Evolutionary conservation across 1,140 invertebrate genomes (phyloP), one percentile per base, ranked within the genome.

Genomic region (Drosophila nannoptera): DNA sequence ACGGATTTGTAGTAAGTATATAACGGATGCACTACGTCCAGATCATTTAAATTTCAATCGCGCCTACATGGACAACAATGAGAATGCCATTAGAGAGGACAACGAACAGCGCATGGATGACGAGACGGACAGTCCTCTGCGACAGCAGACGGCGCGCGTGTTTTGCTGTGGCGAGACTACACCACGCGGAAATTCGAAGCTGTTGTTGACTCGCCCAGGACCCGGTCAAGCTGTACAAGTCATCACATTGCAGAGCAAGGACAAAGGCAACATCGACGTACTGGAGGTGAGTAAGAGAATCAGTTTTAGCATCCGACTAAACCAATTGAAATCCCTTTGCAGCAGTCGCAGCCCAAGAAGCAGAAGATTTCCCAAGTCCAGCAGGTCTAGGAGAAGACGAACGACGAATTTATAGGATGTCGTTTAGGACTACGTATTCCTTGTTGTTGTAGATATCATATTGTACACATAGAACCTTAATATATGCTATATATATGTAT

Each of bases 151-250:
- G 29, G 33, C 80, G 7, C 54, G 86, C 5, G 81, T 89, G 9
- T 89, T 89, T 49, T 89, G 87, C 68, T 89, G 87, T 22, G 87
- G 87, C 42, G 87, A 88, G 4, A 69, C 22, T 22, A 22, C 81
- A 2, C 61, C 66, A 3, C 70, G 71, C 5, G 67, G 49, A 12
- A 70, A 52, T 36, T 69, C 73, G 2, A 88, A 88, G 52, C 12
- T 88, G 32, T 31, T 80, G 12, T 58, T 75, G 4, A 75, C 49
- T 46, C 77, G 81, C 61, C 53, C 69, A 0, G 80, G 83, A 7
- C 87, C 87, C 3, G 87, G 87, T 5, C 87, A 89, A 54, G 87
- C 87, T 4, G 84, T 89, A 9, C 87, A 88, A 45, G 76, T 88
- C 11, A 83, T 89, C 22, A 88, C 81, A 9, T 61, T 80, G 59